These are phyloP conservation scores for Triplophysa yarkandensis DNA, from an alignment of 2,797 vertebrate species.

Conservation along the genomic window DNA sequence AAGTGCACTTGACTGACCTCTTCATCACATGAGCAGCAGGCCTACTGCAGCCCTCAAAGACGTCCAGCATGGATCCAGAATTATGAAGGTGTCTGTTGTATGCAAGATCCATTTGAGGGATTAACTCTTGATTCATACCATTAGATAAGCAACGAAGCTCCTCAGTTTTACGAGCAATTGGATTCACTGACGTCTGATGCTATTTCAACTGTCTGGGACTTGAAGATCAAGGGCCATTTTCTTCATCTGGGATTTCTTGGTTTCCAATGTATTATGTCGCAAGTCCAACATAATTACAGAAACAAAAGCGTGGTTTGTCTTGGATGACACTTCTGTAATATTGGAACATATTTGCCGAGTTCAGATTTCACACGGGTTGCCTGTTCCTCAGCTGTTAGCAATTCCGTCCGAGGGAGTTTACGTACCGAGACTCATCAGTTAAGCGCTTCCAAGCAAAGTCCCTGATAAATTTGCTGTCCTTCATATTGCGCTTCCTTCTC, in stretches of 20 bases:
- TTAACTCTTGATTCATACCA: conserved; percentile 47
- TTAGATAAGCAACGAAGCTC: conserved; percentile 48
- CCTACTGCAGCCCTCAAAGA: conserved; percentile 25
- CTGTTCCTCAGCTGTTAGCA: conserved; percentile 33
- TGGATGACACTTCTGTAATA: conserved; percentile 30
- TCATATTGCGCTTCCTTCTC: conserved; percentile 11
- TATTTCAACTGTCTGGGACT: conserved; percentile 48
- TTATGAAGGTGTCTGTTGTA: conserved; percentile 33
- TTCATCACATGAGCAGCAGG: conserved; percentile 34
- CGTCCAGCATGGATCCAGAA: conserved; percentile 1
- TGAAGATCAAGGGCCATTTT: conserved; percentile 34
- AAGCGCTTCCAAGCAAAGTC: conserved; percentile 31
- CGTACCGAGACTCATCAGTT: conserved; percentile 25
- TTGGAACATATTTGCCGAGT: conserved; percentile 9
- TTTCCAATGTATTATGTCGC: conserved; percentile 12
- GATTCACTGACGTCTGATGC: conserved; percentile 44
- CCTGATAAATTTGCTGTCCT: conserved; percentile 42
- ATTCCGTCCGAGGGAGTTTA: conserved; percentile 39
- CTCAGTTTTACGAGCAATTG: conserved; percentile 45
- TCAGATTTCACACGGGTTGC: conserved; percentile 15
- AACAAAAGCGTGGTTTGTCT: conserved; percentile 36
- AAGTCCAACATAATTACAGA: conserved; percentile 34
- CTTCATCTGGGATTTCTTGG: conserved; percentile 28
- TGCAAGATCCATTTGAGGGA: conserved; percentile 18
- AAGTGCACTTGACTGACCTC: conserved; percentile 46